These are phyloP conservation scores for Hermaeophaga mercurialis DNA, from an alignment of 2,888 invertebrate species.

Conservation along the genomic window DNA sequence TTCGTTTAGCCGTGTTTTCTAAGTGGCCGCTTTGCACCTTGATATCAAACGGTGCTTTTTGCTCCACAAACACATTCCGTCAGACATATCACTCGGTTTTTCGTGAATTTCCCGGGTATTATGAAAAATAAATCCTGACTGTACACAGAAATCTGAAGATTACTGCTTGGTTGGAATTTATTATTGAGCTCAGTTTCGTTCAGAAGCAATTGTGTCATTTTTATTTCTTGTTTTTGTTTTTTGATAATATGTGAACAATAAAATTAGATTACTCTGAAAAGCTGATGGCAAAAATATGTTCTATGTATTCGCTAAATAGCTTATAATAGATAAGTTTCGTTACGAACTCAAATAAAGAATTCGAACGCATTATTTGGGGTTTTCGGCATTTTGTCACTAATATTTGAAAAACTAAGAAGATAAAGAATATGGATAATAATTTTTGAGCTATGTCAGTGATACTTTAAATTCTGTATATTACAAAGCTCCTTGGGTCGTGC, in stretches of 20 bases:
- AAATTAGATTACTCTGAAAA: no score
- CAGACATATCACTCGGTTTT: slow-evolving; percentile 28
- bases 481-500: no score
- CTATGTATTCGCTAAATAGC: no score
- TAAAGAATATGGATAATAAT: no score
- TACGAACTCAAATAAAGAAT: no score
- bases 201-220: not conserved
- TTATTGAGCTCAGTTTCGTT: slow-evolving; percentile 24
- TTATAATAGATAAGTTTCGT: no score
- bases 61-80: slow-evolving; percentile 29
- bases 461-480: no score
- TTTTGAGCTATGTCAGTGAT: no score
- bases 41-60: slow-evolving; percentile 15
- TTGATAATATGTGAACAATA: not conserved
- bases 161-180: slow-evolving; percentile 28
- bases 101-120: slow-evolving; percentile 42
- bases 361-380: no score
- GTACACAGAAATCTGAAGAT: slow-evolving; percentile 44
- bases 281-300: no score
- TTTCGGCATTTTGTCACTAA: no score
- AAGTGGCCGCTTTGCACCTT: slow-evolving; percentile 18
- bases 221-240: not conserved
- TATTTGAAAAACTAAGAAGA: no score
- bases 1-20: slow-evolving; percentile 4
- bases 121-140: slow-evolving; percentile 54